Conservation (phyloP, 2,797 vertebrate species). For the Champsocephalus gunnari region DNA sequence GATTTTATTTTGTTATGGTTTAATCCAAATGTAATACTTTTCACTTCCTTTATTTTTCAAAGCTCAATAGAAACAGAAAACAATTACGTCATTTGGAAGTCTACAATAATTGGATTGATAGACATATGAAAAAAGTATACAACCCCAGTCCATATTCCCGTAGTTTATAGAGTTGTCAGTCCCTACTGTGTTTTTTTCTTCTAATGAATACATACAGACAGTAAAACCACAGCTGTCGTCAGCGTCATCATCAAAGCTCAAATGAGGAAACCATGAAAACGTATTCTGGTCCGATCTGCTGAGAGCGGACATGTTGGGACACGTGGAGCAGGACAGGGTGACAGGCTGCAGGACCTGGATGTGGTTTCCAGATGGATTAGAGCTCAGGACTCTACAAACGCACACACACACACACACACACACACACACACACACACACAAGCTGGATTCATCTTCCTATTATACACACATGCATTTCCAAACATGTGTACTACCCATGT, state of each 20-base stretch:
- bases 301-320: conserved; percentile 37
- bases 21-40: too few relatives aligned
- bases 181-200: conserved; percentile 12
- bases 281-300: conserved; percentile 9
- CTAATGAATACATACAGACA: conserved; percentile 22
- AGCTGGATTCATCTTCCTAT: too few relatives aligned
- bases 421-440: neutral
- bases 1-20: neutral
- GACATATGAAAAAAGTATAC: too few relatives aligned
- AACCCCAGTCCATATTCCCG: too few relatives aligned
- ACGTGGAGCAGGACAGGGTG: neutral
- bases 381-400: conserved; percentile 31
- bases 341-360: conserved; percentile 44
- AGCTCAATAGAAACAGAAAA: too few relatives aligned
- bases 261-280: conserved; percentile 62
- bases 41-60: too few relatives aligned
- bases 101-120: too few relatives aligned
- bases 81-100: too few relatives aligned
- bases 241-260: conserved; percentile 52
- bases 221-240: conserved; percentile 56
- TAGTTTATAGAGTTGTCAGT: neutral
- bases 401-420: conserved; percentile 16
- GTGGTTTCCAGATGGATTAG: conserved; percentile 72
- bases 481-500: too few relatives aligned
- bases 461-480: too few relatives aligned